Evolutionary conservation across 2,113 vertebrate genomes (phyloP), one percentile per base, ranked within the genome.

Genomic region (Tetrax tetrax): DNA sequence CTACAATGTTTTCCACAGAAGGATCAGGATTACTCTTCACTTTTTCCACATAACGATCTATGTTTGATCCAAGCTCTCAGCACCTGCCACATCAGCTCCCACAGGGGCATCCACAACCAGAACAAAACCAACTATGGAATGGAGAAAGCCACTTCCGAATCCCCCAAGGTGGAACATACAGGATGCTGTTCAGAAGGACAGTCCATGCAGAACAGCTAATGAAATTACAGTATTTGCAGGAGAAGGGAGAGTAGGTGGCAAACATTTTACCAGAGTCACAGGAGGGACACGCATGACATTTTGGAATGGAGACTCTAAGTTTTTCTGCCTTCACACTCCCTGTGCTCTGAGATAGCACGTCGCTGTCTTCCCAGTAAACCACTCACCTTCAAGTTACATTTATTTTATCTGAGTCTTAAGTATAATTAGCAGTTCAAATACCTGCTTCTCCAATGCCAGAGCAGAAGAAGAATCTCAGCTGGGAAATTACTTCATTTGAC

Each of bases 31-130:
- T 60, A 47, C 69, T 76, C 38, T 53, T 79, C 64, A 57, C 17
- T 83, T 95, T 94, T 93, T 92, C 95, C 83, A 92, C 60, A 50
- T 50, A 51, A 64, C 24, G 17, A 60, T 61, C 86, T 78, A 57
- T 61, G 81, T 87, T 56, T 68, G 80, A 81, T 21, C 72, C 76
- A 75, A 76, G 38, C 48, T 92, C 91, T 84, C 57, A 60, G 23
- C 57, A 87, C 53, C 53, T 83, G 72, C 60, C 11, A 28, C 31
- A 48, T 28, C 56, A 89, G 57, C 53, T 96, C 68, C 83, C 80
- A 64, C 0, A 50, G 22, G 45, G 53, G 45, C 60, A 71, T 24
- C 60, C 85, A 29, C 29, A 54, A 37, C 47, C 75, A 86, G 51
- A 33, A 90, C 27, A 38, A 88, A 88, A 86, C 4, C 25, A 43